These are phyloP conservation scores for Pedetes capensis DNA, from an alignment of 2,113 vertebrate species.

Conservation along the genomic window DNA sequence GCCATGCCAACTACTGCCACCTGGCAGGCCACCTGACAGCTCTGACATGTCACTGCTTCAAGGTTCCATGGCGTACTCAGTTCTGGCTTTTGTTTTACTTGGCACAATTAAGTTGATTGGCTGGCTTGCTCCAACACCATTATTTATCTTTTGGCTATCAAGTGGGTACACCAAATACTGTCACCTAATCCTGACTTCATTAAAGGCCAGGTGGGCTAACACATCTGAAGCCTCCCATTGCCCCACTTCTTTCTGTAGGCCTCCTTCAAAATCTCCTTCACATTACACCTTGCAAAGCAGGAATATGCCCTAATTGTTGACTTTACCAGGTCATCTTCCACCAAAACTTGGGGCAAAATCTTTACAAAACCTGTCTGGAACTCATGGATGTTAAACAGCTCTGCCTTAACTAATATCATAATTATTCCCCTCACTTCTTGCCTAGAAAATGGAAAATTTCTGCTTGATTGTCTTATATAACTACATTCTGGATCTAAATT, in stretches of 20 bases:
- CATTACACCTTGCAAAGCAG: background rate
- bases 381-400: background rate
- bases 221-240: background rate
- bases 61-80: background rate
- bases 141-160: background rate
- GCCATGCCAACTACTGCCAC: background rate
- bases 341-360: background rate
- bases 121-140: constrained; percentile 12
- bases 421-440: background rate
- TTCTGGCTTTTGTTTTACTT: constrained; percentile 55
- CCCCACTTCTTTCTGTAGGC: background rate
- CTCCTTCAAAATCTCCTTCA: background rate
- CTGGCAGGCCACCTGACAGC: background rate
- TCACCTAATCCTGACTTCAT: constrained; percentile 21
- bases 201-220: background rate
- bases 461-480: background rate
- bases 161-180: background rate
- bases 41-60: background rate
- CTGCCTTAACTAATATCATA: background rate
- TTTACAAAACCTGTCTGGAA: background rate
- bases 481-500: background rate
- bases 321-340: background rate
- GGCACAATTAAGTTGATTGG: constrained; percentile 10
- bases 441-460: background rate
- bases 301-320: background rate